These are phyloP conservation scores for Tapirus terrestris DNA, from an alignment of 2,113 vertebrate genomes.

Conservation along the genomic window DNA sequence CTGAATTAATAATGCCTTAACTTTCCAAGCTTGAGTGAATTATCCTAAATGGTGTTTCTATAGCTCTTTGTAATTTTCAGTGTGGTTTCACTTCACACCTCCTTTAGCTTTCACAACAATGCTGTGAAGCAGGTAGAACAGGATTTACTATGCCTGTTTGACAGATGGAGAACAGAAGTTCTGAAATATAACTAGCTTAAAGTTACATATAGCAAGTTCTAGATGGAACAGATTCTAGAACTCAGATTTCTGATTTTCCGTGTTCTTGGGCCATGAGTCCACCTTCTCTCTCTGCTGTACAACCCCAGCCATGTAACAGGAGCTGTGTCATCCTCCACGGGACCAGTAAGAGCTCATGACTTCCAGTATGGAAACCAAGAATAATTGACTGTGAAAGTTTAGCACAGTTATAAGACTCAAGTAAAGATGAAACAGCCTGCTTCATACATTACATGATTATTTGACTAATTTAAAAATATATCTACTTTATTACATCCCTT, in stretches of 20 bases:
- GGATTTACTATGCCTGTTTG: background rate
- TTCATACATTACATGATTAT: background rate
- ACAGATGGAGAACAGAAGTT: background rate
- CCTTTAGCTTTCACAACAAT: background rate
- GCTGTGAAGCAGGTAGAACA: background rate
- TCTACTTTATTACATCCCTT: background rate
- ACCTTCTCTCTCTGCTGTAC: background rate
- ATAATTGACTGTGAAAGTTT: background rate
- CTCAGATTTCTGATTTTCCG: background rate
- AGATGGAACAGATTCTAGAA: background rate
- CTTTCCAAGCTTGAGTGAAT: background rate
- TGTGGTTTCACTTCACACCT: background rate
- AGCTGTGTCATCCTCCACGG: background rate
- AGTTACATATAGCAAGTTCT: background rate
- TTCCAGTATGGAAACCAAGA: background rate
- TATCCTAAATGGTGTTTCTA: background rate
- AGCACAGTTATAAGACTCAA: background rate
- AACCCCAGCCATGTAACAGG: background rate
- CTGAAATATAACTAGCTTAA: background rate
- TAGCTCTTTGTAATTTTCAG: background rate
- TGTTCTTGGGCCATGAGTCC: background rate
- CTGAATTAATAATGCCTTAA: background rate
- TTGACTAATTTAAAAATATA: background rate
- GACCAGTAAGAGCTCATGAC: background rate
- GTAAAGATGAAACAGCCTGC: background rate